A percentile compares a stretch with the other conserved stretches of the same genome.
Conservation (phyloP, 1,140 invertebrate genomes). For the Streblospio benedicti region DNA sequence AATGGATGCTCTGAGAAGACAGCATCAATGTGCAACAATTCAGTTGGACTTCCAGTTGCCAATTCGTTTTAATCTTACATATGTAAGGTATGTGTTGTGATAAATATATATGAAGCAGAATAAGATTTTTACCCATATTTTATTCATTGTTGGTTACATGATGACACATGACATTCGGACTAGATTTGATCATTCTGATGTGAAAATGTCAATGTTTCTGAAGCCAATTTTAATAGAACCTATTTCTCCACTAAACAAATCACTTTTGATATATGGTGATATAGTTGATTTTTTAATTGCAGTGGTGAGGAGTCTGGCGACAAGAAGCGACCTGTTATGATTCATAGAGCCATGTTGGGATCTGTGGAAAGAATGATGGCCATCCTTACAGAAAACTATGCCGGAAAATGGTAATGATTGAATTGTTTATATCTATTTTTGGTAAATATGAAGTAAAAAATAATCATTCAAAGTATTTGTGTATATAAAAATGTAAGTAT, state of each 20-base stretch:
- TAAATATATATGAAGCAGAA: not conserved
- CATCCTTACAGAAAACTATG: conserved; percentile 92
- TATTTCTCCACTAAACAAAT: too few relatives aligned
- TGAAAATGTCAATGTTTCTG: too few relatives aligned
- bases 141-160: not conserved
- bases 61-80: conserved; percentile 77
- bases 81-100: conserved; percentile 55
- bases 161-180: not conserved
- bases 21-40: conserved; percentile 94
- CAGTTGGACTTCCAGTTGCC: conserved; percentile 98
- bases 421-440: not conserved
- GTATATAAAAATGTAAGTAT: conserved; percentile 1
- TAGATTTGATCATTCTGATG: too few relatives aligned
- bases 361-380: conserved; percentile 98
- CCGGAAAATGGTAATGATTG: conserved; percentile 75
- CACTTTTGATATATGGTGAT: too few relatives aligned
- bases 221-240: too few relatives aligned
- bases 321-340: conserved; percentile 88
- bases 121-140: not conserved
- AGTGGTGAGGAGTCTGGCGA: conserved; percentile 69
- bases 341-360: conserved; percentile 92
- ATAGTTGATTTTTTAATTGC: too few relatives aligned
- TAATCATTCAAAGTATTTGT: not conserved
- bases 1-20: conserved; percentile 77
- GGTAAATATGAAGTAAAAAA: too few relatives aligned